Evolutionary conservation across 2,113 vertebrate genomes (phyloP).

Genomic region (Clarias macrocephalus): DNA sequence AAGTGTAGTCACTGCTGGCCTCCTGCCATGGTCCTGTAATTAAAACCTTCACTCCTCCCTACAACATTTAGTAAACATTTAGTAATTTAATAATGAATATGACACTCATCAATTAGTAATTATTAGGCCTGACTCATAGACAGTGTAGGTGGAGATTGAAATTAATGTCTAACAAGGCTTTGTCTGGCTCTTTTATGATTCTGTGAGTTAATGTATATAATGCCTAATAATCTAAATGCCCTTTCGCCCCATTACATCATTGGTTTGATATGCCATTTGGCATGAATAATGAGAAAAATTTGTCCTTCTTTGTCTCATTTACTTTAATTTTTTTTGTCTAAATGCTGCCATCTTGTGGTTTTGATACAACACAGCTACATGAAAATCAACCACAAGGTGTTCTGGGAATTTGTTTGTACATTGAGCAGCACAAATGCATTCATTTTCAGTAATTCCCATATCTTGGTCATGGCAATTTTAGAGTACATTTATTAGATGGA

Average conservation of each 20-base stretch:
- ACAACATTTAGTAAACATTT: slow-evolving; percentile 47
- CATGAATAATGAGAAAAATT: background rate
- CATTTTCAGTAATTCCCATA: background rate
- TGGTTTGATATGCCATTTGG: background rate
- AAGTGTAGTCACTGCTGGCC: slow-evolving; percentile 95
- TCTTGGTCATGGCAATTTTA: background rate
- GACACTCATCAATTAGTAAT: background rate
- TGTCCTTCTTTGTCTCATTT: background rate
- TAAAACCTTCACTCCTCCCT: slow-evolving; percentile 98
- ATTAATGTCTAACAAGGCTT: background rate
- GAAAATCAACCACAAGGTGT: background rate
- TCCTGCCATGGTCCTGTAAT: slow-evolving; percentile 98
- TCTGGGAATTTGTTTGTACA: background rate
- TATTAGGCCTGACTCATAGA: background rate
- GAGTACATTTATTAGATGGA: background rate
- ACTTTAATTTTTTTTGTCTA: background rate
- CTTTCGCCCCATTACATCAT: slow-evolving; percentile 23
- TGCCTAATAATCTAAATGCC: background rate
- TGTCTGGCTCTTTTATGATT: background rate
- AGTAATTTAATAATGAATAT: too few relatives aligned
- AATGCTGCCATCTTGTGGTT: slow-evolving; percentile 41
- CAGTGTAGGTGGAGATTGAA: background rate
- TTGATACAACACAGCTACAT: background rate
- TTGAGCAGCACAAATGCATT: background rate
- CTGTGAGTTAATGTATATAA: slow-evolving; percentile 2